Base-by-base conservation (phyloP, 2,888 invertebrate species). In the Coleophora deauratella region DNA sequence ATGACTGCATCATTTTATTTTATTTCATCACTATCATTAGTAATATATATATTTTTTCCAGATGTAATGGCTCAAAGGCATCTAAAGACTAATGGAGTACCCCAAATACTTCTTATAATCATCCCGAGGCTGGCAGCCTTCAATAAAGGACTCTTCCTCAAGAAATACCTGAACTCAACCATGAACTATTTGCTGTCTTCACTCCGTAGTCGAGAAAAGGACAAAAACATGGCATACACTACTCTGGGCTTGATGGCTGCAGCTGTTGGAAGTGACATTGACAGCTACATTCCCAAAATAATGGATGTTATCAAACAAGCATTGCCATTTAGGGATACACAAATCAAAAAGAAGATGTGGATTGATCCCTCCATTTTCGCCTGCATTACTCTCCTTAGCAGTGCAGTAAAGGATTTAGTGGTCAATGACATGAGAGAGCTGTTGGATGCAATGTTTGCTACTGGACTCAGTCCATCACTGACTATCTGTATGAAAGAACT, bases 111-210 rank as follows among this genome's bases (percentile, higher is more conserved):
- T 10, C 88, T 98, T 43, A 91, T 92, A 32, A 90, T 99, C 37
- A 85, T 99, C 45, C 99, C 99, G 1, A 88, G 98, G 50, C 78
- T 98, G 39, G 98, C 97, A 6, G 96, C 98, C n/a, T 97, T 98
- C 61, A 93, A 96, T 67, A 92, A 91, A 45, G 90, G 91, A 6
- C 88, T 89, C 43, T 98, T 98, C 66, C 89, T 93, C 0, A 87
- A 88, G 43, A 90, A 91, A 53, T 92, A 96, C 71, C 78, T 96
- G 0, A 88, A 87, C 33, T 88, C 89, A 0, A 91, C 95, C 0
- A 91, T 98, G 78, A 87, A 87, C 49, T 94, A 96, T 71, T 82
- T 98, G 42, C 78, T 97, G 37, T 81, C 87, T 13, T 93, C 91
- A 28, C 74, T 98, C 38, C 89, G 92, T 34, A 91, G 93, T 12